These are phyloP conservation scores for Zele albiditarsus DNA, from an alignment of 2,888 invertebrate species.

Conservation along the genomic window DNA sequence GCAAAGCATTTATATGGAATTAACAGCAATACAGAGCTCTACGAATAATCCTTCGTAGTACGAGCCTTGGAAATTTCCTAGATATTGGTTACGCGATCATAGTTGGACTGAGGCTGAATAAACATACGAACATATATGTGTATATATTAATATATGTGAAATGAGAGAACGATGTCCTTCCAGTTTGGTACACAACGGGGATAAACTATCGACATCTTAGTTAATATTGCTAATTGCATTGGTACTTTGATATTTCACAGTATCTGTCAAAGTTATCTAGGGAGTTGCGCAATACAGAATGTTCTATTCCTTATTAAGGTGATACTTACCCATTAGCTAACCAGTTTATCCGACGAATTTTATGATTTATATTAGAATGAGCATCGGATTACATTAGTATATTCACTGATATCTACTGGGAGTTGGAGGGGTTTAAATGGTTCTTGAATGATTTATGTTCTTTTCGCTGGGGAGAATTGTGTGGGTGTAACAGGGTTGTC, in stretches of 20 bases:
- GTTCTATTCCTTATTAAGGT: neutral
- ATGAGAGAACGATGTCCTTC: neutral
- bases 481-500: no score
- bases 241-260: conserved; percentile 58
- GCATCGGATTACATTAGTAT: neutral
- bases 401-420: neutral
- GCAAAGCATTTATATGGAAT: conserved; percentile 37
- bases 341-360: neutral
- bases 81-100: conserved; percentile 31
- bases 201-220: conserved; percentile 48
- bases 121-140: neutral
- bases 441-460: neutral
- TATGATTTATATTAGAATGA: neutral
- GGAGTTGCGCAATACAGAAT: neutral
- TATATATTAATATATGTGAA: neutral
- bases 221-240: conserved; percentile 66
- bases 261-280: conserved; percentile 9
- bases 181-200: neutral
- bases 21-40: conserved; percentile 50
- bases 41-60: conserved; percentile 56
- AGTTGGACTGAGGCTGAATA: neutral
- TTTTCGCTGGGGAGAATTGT: no score
- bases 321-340: neutral
- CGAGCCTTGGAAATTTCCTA: conserved; percentile 41
- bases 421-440: no score